These are phyloP conservation scores for Haliclona indistincta DNA, from an alignment of 37 sponge, comb jelly and placozoan species.

Conservation along the genomic window DNA sequence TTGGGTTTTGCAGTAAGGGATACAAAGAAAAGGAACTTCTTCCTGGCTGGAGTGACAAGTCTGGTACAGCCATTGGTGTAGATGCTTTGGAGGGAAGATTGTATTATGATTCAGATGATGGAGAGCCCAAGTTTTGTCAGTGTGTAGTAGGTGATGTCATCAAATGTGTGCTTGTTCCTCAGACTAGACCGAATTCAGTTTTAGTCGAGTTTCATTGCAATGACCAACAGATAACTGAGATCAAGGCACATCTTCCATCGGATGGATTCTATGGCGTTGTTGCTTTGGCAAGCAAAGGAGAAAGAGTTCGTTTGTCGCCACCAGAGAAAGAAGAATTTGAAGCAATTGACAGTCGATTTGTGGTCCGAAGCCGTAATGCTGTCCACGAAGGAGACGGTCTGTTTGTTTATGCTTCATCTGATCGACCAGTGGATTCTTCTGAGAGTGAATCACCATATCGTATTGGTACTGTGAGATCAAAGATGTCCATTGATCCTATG, in stretches of 20 bases:
- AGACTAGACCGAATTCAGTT: neutral
- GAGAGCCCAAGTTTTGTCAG: conserved; percentile 1
- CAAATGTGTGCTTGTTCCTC: conserved; percentile 19
- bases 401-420: conserved; percentile 34
- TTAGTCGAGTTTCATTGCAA: conserved; percentile 48
- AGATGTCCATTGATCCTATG: conserved; percentile 12
- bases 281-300: conserved; percentile 60
- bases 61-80: conserved; percentile 43
- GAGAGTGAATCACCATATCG: neutral
- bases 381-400: conserved; percentile 37
- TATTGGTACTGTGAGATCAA: conserved; percentile 45
- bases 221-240: conserved; percentile 10
- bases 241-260: conserved; percentile 15
- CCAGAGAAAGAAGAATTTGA: conserved; percentile 4
- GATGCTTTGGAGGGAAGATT: conserved; percentile 63
- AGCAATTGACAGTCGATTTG: conserved; percentile 32
- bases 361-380: conserved; percentile 28
- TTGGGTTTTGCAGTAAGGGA: conserved; percentile 54
- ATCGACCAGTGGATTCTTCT: neutral
- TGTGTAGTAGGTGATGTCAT: conserved; percentile 39
- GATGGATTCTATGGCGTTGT: conserved; percentile 67
- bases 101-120: conserved; percentile 25
- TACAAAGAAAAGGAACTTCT: conserved; percentile 46
- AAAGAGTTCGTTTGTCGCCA: conserved; percentile 37
- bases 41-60: conserved; percentile 55